Percentiles rank a stretch among this genome's conserved stretches.
These are phyloP conservation scores for Lutraria lutraria DNA, from an alignment of 2,888 invertebrate species.

Conservation along the genomic window DNA sequence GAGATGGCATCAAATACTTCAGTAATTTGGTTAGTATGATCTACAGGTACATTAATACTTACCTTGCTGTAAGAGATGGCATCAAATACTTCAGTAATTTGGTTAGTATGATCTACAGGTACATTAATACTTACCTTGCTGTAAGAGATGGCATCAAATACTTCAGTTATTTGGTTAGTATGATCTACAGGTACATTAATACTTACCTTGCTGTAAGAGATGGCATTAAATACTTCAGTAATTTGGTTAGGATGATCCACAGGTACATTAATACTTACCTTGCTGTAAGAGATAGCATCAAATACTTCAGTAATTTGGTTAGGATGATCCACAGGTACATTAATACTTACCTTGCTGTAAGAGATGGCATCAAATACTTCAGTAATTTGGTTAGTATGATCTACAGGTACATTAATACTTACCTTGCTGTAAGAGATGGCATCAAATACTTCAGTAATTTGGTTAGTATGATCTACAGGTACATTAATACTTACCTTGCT, in stretches of 20 bases:
- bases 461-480: no score
- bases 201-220: no score
- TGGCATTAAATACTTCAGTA: no score
- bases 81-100: conserved; percentile 97
- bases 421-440: no score
- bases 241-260: no score
- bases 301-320: no score
- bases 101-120: conserved; percentile 93
- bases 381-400: no score
- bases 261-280: conserved; percentile 88
- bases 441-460: no score
- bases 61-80: conserved; percentile 96
- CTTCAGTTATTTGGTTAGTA: conserved; percentile 96
- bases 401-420: no score
- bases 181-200: conserved; percentile 90
- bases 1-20: conserved; percentile 92
- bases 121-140: no score
- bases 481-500: no score
- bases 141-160: conserved; percentile 96
- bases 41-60: conserved; percentile 89
- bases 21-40: conserved; percentile 95
- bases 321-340: background rate
- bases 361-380: no score
- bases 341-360: background rate
- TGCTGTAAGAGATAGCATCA: conserved; percentile 95